Percentiles rank a stretch among this genome's conserved stretches.
Conservation (phyloP, 1,140 invertebrate species). For the Nebria ingens region DNA sequence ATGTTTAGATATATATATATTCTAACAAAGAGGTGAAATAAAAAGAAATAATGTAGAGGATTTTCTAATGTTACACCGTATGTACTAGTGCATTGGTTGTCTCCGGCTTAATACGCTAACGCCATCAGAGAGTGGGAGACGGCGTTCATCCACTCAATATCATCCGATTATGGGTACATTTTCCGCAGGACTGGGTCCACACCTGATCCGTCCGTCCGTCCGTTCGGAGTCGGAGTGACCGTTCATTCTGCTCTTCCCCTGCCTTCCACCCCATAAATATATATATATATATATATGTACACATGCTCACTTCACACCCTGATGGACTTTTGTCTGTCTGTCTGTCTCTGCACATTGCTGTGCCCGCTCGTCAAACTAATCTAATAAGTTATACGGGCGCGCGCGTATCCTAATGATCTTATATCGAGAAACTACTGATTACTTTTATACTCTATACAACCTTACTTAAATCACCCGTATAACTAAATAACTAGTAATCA, state of each 20-base stretch:
- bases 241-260: background rate
- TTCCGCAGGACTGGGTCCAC: background rate
- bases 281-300: background rate
- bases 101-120: too few species aligned
- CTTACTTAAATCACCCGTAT: too few species aligned
- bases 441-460: too few species aligned
- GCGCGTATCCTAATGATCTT: slow-evolving; percentile 17
- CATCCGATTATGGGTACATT: slow-evolving; percentile 9
- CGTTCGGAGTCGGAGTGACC: background rate
- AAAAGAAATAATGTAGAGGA: too few species aligned
- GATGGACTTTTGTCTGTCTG: slow-evolving; percentile 18
- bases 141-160: slow-evolving; percentile 7
- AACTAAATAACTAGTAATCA: too few species aligned
- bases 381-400: slow-evolving; percentile 24
- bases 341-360: background rate
- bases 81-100: too few species aligned
- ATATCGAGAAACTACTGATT: background rate
- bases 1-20: too few species aligned
- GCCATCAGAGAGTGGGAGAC: background rate
- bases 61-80: too few species aligned
- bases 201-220: background rate
- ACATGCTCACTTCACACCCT: slow-evolving; percentile 22
- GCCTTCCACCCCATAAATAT: background rate
- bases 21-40: too few species aligned
- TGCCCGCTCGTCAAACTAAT: slow-evolving; percentile 22